A percentile compares a stretch with the other conserved stretches of the same genome.
Conservation (phyloP, 2,797 vertebrate genomes). For the Melanotaenia trifasciata region DNA sequence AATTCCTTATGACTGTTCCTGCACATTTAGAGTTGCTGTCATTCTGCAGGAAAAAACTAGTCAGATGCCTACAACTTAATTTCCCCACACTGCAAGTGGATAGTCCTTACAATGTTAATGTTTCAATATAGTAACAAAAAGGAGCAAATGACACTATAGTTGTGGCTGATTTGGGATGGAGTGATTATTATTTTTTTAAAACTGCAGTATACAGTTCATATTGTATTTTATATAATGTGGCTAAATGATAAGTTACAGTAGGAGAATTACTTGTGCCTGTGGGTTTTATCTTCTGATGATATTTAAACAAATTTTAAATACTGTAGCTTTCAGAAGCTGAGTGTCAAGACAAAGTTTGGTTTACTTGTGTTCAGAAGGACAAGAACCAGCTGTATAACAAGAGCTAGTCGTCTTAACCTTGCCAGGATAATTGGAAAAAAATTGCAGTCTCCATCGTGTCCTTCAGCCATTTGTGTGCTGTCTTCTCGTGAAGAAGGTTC, state of each 20-base stretch:
- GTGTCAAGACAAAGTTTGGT: conserved; percentile 13
- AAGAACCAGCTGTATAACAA: conserved; percentile 52
- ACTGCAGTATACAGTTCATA: neutral
- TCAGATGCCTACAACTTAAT: neutral
- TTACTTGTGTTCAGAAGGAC: conserved; percentile 48
- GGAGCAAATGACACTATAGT: no score
- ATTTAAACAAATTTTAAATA: neutral
- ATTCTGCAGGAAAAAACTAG: neutral
- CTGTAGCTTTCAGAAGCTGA: neutral
- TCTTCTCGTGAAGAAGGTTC: conserved; percentile 51
- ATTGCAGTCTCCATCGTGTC: conserved; percentile 55
- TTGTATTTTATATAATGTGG: no score
- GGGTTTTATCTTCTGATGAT: neutral
- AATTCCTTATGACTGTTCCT: neutral
- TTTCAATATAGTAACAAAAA: neutral
- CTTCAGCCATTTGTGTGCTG: conserved; percentile 58
- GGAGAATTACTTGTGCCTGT: neutral
- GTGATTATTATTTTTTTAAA: neutral
- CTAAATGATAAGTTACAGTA: neutral
- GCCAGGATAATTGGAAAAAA: conserved; percentile 67
- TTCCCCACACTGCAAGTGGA: neutral
- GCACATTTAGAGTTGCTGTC: neutral
- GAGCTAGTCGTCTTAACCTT: conserved; percentile 58
- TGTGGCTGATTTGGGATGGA: neutral
- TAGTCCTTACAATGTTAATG: neutral